Evolutionary conservation across 2,797 vertebrate genomes (phyloP), one percentile per base, ranked within the genome.

Genomic region (Bovichtus variegatus): DNA sequence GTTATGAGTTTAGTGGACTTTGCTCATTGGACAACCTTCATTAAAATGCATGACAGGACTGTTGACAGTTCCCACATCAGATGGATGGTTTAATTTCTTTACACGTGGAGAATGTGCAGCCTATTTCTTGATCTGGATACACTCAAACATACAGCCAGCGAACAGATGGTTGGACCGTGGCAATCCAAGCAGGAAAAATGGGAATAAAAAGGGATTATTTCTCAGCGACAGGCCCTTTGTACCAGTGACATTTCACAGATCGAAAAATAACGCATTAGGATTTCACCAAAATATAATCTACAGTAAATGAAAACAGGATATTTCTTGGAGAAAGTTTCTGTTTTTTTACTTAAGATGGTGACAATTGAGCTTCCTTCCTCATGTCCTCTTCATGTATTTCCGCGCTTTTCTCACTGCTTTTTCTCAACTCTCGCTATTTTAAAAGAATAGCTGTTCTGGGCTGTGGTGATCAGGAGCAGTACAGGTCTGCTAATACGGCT

Each of bases 81-180:
- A 71, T 54, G 77, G 76, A 59, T 80, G 65, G 19, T 55, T 81
- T 81, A 6, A 59, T 65, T 65, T 75, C 25, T 80, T 61, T 51
- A 46, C 78, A 87, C 77, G n/a, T 27, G 21, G 54, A 78, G 27
- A 76, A 75, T 58, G 59, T 71, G 76, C 36, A 54, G 49, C 36
- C n/a, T 25, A 65, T 61, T 80, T 81, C 36, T 62, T 29, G 65
- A 68, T 71, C 21, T 50, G 61, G 60, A 46, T 61, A 44, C 47
- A 70, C 55, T 64, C 25, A 82, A 64, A 79, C 18, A 29, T 54
- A 54, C 47, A 71, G 73, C 69, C 55, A 72, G 50, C 0, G 25
- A 90, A 78, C 89, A 91, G 89, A 92, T 91, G 86, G 89, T 64
- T 63, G 40, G 61, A 76, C 71, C 74, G 66, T 43, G 72, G 69